phyloP scores from a whole-genome alignment of 2,888 invertebrate genomes.

The Brachycybe producta region DNA sequence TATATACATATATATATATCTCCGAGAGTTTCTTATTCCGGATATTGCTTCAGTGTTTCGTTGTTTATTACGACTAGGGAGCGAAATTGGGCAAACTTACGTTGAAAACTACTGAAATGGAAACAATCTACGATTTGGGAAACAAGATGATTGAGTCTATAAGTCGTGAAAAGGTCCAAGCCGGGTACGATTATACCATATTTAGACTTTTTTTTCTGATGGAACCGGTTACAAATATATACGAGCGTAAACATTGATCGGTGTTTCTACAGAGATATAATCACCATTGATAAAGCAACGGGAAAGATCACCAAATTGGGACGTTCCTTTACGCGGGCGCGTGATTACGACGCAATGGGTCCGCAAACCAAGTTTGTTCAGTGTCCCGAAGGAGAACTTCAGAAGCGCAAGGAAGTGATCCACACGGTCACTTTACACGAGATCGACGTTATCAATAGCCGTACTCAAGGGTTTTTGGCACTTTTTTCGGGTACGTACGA shows the following conservation, averaged over 20 bases:
- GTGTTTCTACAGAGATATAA: slow-evolving; percentile 57
- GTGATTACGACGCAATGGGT: slow-evolving; percentile 96
- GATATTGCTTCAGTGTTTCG: no score
- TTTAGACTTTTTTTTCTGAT: background rate
- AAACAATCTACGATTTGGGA: slow-evolving; percentile 96
- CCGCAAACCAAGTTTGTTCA: slow-evolving; percentile 71
- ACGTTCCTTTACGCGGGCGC: slow-evolving; percentile 84
- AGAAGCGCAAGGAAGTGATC: slow-evolving; percentile 91
- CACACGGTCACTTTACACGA: slow-evolving; percentile 98
- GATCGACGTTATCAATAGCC: slow-evolving; percentile 96
- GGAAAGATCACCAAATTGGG: slow-evolving; percentile 84
- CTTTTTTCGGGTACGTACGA: slow-evolving; percentile 74
- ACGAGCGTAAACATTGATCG: background rate
- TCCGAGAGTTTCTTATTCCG: no score
- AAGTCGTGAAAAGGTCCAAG: slow-evolving; percentile 76
- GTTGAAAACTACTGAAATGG: slow-evolving; percentile 98
- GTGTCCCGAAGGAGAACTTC: slow-evolving; percentile 95
- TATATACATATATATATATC: no score
- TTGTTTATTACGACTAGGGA: slow-evolving; percentile 37
- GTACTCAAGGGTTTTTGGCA: slow-evolving; percentile 94
- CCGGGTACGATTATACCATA: slow-evolving; percentile 36
- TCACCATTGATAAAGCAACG: slow-evolving; percentile 96
- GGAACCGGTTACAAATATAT: background rate
- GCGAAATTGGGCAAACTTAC: slow-evolving; percentile 86
- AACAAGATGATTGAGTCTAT: slow-evolving; percentile 95